Base-by-base conservation (phyloP, 2,888 invertebrate genomes). In the Gasteruption jaculator region DNA sequence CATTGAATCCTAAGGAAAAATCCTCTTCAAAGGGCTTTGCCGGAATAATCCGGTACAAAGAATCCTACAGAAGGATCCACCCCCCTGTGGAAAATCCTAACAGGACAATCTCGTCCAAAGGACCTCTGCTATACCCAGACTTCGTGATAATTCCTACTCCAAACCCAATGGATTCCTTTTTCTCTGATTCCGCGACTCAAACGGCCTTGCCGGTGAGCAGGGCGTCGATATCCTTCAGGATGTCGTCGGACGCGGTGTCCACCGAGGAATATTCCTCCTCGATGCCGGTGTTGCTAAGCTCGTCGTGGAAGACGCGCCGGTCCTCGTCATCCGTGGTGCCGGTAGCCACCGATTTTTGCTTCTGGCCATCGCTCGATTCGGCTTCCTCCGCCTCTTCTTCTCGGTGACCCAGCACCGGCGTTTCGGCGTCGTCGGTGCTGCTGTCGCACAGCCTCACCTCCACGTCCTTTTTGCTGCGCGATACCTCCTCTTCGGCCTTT, bases 211-310 rank as follows among this genome's bases (percentile, higher is more conserved):
- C 64, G 14, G 53, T 60, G 19, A 68, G 56, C n/a, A 68, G 35
- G 1, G 62, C 67, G 33, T 68, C 67, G 29, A 68, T 68, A 38
- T 68, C 68, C 44, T 63, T 61, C 14, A 68, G 53, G 21, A 68
- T 67, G 41, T 68, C 66, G 12, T 62, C 66, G 20, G 63, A 58
- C 3, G 52, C 53, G 6, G 56, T 48, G 26, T 65, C 66, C 11
- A 59, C 29, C 14, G 51, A 53, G 12, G 62, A 27, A 35, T 57
- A 57, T 10, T 63, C 61, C n/a, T 57, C 57, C 19, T 58, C 63
- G 32, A 54, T 56, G 4, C n/a, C n/a, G n/a, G 48, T 36, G 12
- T 46, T 51, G 14, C 56, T 27, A 32, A 54, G 36, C 14, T 50
- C 57, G n/a, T 53, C 57, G 41, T 52, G 50, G 8, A 38, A 30